These are phyloP conservation scores for Leptinotarsa tumamoca DNA, from an alignment of 2,888 invertebrate species.

Conservation along the genomic window DNA sequence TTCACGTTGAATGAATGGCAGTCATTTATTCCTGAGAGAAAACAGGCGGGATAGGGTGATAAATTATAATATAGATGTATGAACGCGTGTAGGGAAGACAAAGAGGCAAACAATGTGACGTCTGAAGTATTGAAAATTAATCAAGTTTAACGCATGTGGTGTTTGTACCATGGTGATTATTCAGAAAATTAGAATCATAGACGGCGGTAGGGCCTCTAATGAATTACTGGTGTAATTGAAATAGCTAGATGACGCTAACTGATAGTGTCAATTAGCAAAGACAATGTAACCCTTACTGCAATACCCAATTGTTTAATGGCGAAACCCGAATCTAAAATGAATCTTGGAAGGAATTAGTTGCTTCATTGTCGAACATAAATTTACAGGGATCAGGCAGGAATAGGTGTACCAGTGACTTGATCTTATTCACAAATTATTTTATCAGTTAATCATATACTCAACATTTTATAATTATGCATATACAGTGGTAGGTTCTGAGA, in stretches of 20 bases:
- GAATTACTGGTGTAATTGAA: slow-evolving; percentile 59
- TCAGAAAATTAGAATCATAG: slow-evolving; percentile 53
- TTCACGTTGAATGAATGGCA: slow-evolving; percentile 29
- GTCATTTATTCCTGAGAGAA: slow-evolving; percentile 30
- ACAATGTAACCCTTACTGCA: slow-evolving; percentile 57
- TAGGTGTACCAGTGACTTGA: background rate
- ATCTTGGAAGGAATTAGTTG: slow-evolving; percentile 62
- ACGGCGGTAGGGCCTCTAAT: slow-evolving; percentile 55
- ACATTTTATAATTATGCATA: no score
- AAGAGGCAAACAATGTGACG: slow-evolving; percentile 31
- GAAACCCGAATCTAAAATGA: slow-evolving; percentile 55
- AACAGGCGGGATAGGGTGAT: slow-evolving; percentile 28
- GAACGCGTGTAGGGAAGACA: slow-evolving; percentile 31
- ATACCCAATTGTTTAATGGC: slow-evolving; percentile 59
- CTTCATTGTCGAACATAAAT: slow-evolving; percentile 52
- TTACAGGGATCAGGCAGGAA: background rate
- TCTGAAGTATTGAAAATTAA: slow-evolving; percentile 38
- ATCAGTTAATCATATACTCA: no score
- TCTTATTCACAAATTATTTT: no score
- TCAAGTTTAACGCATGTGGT: slow-evolving; percentile 47
- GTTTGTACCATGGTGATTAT: slow-evolving; percentile 45
- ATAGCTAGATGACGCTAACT: slow-evolving; percentile 62
- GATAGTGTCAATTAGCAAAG: slow-evolving; percentile 63
- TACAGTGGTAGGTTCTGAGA: no score
- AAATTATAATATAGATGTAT: slow-evolving; percentile 38